A percentile compares a stretch with the other conserved stretches of the same genome.
These are phyloP conservation scores for Phylloscopus collybita DNA, from an alignment of 2,797 vertebrate species.

Conservation along the genomic window DNA sequence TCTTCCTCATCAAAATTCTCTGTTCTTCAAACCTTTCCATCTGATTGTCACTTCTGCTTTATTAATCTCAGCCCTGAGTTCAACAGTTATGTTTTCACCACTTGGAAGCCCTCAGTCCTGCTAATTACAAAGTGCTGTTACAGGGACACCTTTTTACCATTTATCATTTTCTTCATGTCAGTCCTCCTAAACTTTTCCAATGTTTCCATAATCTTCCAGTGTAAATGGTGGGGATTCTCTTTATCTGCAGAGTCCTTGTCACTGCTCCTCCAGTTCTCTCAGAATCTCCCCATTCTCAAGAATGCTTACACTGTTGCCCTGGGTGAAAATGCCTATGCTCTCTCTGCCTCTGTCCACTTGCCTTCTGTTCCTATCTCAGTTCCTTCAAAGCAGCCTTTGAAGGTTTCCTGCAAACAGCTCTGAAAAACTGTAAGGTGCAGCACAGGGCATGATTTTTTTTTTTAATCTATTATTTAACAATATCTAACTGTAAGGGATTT, in stretches of 20 bases:
- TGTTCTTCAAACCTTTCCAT: background rate
- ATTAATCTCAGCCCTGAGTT: background rate
- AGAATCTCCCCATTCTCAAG: background rate
- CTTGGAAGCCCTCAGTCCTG: rapidly evolving
- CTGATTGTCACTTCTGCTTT: background rate
- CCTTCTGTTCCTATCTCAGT: background rate
- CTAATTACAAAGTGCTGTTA: background rate
- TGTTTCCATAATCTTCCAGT: background rate
- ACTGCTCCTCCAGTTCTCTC: background rate
- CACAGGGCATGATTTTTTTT: background rate
- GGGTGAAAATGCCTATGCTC: background rate
- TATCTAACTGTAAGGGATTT: background rate
- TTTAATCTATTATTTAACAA: background rate
- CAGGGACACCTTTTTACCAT: rapidly evolving
- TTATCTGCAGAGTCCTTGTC: background rate
- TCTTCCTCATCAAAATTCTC: background rate
- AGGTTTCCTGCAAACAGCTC: background rate
- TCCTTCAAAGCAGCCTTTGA: background rate
- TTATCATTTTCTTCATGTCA: background rate
- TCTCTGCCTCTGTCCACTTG: background rate
- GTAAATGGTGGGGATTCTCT: background rate
- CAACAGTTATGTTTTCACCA: background rate
- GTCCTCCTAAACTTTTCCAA: background rate
- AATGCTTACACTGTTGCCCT: background rate
- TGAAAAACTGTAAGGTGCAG: background rate